phyloP scores from a whole-genome alignment of 1,140 invertebrate genomes.

The Akabosia matsudoensis region DNA sequence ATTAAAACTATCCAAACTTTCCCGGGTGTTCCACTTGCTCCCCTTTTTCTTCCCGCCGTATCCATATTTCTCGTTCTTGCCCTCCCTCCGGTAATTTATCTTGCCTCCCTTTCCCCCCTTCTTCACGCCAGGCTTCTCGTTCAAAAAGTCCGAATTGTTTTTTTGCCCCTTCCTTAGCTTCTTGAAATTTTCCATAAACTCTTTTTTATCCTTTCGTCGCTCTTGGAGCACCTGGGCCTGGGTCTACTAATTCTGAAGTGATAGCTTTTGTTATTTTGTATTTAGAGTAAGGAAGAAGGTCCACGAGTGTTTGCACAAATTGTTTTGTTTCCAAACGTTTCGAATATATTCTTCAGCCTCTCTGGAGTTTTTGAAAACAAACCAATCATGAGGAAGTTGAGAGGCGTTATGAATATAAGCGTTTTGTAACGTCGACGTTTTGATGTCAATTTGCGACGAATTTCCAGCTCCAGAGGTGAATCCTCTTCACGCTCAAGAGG shows the following conservation, averaged over 20 bases:
- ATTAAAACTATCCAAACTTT: constrained; percentile 56
- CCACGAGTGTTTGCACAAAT: too few species aligned
- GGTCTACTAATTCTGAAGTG: too few species aligned
- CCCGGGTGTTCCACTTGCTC: constrained; percentile 80
- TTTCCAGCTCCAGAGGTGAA: not conserved
- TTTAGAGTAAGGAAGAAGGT: too few species aligned
- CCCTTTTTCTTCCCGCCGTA: constrained; percentile 94
- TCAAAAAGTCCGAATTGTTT: constrained; percentile 78
- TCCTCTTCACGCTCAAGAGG: not conserved
- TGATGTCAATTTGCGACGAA: not conserved
- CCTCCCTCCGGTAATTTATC: constrained; percentile 52
- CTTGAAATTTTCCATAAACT: constrained; percentile 79
- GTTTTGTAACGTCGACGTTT: not conserved
- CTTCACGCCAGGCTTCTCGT: constrained; percentile 54
- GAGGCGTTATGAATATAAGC: too few species aligned
- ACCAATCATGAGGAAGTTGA: too few species aligned
- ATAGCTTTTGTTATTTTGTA: too few species aligned
- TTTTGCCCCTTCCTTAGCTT: constrained; percentile 76
- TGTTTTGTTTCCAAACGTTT: too few species aligned
- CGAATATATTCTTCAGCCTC: too few species aligned
- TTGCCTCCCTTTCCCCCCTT: constrained; percentile 12
- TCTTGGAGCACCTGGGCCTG: constrained; percentile 78
- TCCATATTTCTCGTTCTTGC: constrained; percentile 85
- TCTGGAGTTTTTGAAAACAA: too few species aligned
- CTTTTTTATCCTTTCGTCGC: constrained; percentile 59